phyloP scores from a whole-genome alignment of 2,888 invertebrate species.

The Schizaphis graminum region DNA sequence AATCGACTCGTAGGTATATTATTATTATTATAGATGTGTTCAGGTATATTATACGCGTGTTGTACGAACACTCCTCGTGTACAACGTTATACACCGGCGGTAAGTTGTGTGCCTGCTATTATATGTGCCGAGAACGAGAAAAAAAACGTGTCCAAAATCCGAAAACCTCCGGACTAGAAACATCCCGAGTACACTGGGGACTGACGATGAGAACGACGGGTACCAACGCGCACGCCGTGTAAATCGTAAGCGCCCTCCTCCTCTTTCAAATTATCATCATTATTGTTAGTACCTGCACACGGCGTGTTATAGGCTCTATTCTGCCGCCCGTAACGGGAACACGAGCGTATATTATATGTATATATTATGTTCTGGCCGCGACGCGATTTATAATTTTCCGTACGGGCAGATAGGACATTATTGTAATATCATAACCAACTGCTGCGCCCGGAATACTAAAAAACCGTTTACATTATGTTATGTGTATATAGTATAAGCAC shows the following conservation, averaged over 20 bases:
- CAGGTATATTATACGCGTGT: background rate
- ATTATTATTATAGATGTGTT: background rate
- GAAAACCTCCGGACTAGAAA: background rate
- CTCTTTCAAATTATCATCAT: background rate
- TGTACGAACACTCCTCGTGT: background rate
- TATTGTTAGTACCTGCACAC: background rate
- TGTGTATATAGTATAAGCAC: background rate
- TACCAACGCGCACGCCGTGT: background rate
- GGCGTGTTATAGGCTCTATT: background rate
- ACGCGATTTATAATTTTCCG: constrained; percentile 19
- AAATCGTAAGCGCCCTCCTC: background rate
- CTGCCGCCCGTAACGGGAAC: background rate
- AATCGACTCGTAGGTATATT: background rate
- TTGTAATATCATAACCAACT: constrained; percentile 1
- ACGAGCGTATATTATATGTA: background rate
- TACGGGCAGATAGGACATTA: background rate
- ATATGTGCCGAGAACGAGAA: background rate
- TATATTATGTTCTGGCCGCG: background rate
- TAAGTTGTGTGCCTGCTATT: background rate
- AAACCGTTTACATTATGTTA: constrained; percentile 19
- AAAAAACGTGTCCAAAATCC: constrained; percentile 15
- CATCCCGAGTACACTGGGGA: background rate
- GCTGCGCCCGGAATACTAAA: constrained; percentile 48
- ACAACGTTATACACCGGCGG: background rate
- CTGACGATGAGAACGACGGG: background rate